phyloP scores from a whole-genome alignment of 2,888 invertebrate species.

The Ophioninae sp. region DNA sequence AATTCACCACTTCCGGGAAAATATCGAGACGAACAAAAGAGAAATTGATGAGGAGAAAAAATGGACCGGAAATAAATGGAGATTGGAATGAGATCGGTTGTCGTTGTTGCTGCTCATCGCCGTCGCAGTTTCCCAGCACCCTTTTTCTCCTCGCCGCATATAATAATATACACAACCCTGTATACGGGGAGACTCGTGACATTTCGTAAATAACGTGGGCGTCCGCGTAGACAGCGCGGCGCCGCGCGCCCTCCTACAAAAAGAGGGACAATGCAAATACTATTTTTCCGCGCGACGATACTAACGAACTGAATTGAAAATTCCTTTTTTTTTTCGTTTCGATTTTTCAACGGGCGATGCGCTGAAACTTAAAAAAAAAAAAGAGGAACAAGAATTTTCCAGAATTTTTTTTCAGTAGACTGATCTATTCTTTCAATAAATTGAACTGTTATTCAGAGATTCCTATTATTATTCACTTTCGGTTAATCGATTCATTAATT shows the following conservation, averaged over 20 bases:
- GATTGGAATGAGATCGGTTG: conserved; percentile 27
- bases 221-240: conserved; percentile 52
- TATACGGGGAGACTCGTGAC: conserved; percentile 41
- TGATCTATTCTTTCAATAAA: no score
- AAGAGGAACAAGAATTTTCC: neutral
- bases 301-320: neutral
- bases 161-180: conserved; percentile 19
- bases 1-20: neutral
- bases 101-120: conserved; percentile 35
- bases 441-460: no score
- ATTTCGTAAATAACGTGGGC: conserved; percentile 57
- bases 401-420: neutral
- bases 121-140: conserved; percentile 20
- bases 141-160: conserved; percentile 26
- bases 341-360: no score
- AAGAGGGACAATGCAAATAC: conserved; percentile 22
- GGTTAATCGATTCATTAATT: no score
- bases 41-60: neutral
- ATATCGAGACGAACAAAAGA: conserved; percentile 9
- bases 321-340: neutral
- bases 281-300: conserved; percentile 13
- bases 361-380: no score
- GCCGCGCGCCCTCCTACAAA: conserved; percentile 13
- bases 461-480: no score
- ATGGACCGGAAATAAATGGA: conserved; percentile 8